Evolutionary conservation across 2,797 vertebrate genomes (phyloP).

Genomic region (Telmatherina bonti): DNA sequence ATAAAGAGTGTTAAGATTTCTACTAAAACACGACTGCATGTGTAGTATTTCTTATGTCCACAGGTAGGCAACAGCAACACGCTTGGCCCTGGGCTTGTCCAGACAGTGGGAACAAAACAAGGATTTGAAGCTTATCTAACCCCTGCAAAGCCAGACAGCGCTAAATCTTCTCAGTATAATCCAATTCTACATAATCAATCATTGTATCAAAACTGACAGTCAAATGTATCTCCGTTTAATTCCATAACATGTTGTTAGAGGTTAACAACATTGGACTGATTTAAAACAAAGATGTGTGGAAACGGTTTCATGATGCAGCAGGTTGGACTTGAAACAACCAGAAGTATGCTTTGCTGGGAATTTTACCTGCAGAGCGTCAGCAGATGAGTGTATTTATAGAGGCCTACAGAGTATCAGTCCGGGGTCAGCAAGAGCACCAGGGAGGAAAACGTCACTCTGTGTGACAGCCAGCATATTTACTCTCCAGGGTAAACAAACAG

Average conservation of each 20-base stretch:
- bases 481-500: slow-evolving; percentile 68
- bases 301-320: background rate
- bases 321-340: background rate
- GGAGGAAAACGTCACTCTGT: slow-evolving; percentile 40
- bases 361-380: slow-evolving; percentile 28
- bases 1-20: background rate
- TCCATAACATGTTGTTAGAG: slow-evolving; percentile 7
- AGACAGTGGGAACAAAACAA: slow-evolving; percentile 66
- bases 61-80: slow-evolving; percentile 39
- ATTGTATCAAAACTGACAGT: slow-evolving; percentile 48
- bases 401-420: slow-evolving; percentile 41
- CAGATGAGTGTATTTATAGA: slow-evolving; percentile 60
- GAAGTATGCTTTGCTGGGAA: slow-evolving; percentile 12
- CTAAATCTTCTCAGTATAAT: slow-evolving; percentile 73
- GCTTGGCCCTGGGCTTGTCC: slow-evolving; percentile 34
- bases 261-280: background rate
- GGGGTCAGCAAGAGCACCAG: slow-evolving; percentile 47
- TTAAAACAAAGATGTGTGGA: background rate
- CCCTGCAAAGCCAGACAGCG: slow-evolving; percentile 65
- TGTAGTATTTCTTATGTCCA: slow-evolving; percentile 27
- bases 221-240: slow-evolving; percentile 15
- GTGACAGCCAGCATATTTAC: slow-evolving; percentile 49
- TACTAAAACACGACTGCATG: background rate
- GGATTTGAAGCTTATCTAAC: slow-evolving; percentile 75
- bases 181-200: slow-evolving; percentile 70